Evolutionary conservation across 1,140 invertebrate species (phyloP), one percentile per base, ranked within the genome.

Genomic region (Euschistus heros): DNA sequence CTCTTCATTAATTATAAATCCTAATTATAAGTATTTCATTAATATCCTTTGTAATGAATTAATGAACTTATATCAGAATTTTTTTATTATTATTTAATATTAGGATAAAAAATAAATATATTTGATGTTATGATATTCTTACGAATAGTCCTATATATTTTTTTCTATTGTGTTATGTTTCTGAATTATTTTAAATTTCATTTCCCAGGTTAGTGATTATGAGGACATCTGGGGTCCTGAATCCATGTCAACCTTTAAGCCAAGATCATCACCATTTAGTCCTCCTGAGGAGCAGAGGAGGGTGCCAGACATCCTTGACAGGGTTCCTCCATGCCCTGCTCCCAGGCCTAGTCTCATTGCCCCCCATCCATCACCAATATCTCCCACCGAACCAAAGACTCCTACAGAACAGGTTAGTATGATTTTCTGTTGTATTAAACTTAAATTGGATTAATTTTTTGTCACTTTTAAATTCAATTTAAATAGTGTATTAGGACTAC

Each of bases 221-320:
- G 92, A 97, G 77, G 93, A 96, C 74, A 86, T 96, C 67, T 96
- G 92, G 92, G 84, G 83, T 44, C 85, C 82, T 54, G 84, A 90
- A 76, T 65, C 68, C 1, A 52, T 74, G 27, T 67, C 69, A 0
- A 73, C 72, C 0, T 74, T 74, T 52, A 74, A 74, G 52, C 72
- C 72, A 15, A 68, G 68, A 17, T 69, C 67, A 2, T 68, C 67
- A 10, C 71, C 71, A 17, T 69, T 70, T 54, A 69, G 68, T 0
- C 52, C 67, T 55, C 66, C 63, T 69, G 72, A 71, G 20, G 69
- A 69, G 15, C 7, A 62, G 65, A 24, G 74, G 76, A 14, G 74
- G 69, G 22, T 72, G 67, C 66, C 68, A 22, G 67, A 72, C 61
- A 65, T 64, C 47, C 30, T 69, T 22, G 69, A 69, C 62, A 62